Base-by-base conservation (phyloP, 2,888 invertebrate species). In the Diaphora mendica region DNA sequence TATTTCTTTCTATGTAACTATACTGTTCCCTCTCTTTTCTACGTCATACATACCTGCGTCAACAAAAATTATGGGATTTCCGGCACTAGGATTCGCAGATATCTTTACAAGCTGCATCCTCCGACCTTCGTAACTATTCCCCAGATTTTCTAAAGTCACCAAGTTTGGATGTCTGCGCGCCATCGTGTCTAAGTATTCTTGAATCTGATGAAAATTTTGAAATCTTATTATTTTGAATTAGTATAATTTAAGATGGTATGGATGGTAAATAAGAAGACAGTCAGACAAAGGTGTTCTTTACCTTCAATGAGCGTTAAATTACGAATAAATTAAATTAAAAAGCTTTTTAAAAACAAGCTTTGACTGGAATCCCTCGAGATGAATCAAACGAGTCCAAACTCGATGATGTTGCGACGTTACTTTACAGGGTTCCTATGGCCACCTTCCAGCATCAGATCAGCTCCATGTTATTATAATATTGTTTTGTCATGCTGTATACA, bases 41-140 rank as follows among this genome's bases (percentile, higher is more conserved):
- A 62, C 5, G 15, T 62, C 13, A n/a, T 62, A 62, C 62, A 7
- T 88, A 94, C 95, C 95, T 84, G 96, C 97, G 81, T 97, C 97
- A 70, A 97, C 89, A 78, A 97, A 95, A 85, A 97, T 96, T 3
- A 95, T 91, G 0, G 97, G 97, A 74, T 96, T 96, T 7, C 91
- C 88, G n/a, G 90, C 93, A 0, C 78, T 79, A 1, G 91, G 93
- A 65, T 96, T 90, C 20, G 91, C 88, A 0, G 97, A 97, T 81
- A 97, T 95, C 80, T 93, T 97, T 35, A 96, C 92, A 2, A 96
- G 92, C 62, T 93, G 93, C 85, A 97, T 91, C 23, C 87, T 82
- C 8, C 97, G 93, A 0, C 96, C 95, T 88, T 97, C 96, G 80
- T 90, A 96, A 69, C 96, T 96, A 66, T 86, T 89, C 0, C 97